A percentile compares a stretch with the other conserved stretches of the same genome.
Conservation (phyloP, 2,797 vertebrate genomes). For the Clarias fuscus region DNA sequence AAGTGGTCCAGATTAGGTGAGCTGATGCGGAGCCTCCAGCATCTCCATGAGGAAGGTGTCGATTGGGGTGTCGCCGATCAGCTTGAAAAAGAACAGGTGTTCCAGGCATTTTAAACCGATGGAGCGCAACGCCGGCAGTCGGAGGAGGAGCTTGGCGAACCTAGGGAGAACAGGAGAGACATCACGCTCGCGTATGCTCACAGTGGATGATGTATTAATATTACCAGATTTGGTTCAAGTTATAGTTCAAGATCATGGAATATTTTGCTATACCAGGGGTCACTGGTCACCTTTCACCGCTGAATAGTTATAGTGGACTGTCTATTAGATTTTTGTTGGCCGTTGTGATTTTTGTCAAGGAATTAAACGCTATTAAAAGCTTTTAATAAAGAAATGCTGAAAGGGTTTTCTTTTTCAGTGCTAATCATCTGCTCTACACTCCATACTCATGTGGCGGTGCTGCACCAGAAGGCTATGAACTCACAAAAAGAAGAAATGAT, state of each 20-base stretch:
- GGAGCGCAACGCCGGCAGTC: slow-evolving; percentile 79
- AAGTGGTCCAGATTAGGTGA: slow-evolving; percentile 72
- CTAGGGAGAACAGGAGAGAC: slow-evolving; percentile 60
- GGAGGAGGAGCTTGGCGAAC: slow-evolving; percentile 92
- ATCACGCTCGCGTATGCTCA: neutral
- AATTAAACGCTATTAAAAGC: too few species aligned
- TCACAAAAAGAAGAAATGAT: too few species aligned
- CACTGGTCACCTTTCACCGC: neutral
- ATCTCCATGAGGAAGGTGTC: slow-evolving; percentile 97
- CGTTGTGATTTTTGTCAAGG: too few species aligned
- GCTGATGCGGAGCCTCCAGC: slow-evolving; percentile 90
- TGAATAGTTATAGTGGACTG: too few species aligned
- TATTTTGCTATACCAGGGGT: neutral
- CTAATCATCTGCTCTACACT: too few species aligned
- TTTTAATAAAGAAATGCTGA: too few species aligned
- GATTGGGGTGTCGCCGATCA: slow-evolving; percentile 93
- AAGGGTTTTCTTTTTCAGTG: too few species aligned
- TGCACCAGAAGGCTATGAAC: too few species aligned
- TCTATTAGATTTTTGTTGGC: too few species aligned
- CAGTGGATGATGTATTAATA: neutral
- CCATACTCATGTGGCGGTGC: too few species aligned
- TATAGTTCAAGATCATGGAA: neutral
- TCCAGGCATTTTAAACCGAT: slow-evolving; percentile 91
- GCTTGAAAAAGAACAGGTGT: slow-evolving; percentile 95
- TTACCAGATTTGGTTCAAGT: neutral